Evolutionary conservation across 2,113 vertebrate genomes (phyloP).

Genomic region (Bostrychus sinensis): DNA sequence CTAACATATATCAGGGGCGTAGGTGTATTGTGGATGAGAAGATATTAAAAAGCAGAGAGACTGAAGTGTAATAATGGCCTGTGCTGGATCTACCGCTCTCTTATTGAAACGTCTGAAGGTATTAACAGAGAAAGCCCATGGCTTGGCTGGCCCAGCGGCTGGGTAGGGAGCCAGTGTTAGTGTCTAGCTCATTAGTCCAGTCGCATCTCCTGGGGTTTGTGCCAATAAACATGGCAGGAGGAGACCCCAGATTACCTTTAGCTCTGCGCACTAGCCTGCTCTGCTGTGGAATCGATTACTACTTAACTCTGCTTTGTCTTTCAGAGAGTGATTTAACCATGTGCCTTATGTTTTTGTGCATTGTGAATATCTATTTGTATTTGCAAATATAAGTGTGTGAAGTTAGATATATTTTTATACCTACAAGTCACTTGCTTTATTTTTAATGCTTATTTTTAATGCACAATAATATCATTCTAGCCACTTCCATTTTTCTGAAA

Average conservation of each 20-base stretch:
- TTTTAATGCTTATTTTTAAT: too few relatives aligned
- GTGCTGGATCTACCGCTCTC: constrained; percentile 60
- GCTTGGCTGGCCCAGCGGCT: constrained; percentile 60
- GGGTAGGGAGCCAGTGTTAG: constrained; percentile 77
- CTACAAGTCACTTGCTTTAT: too few relatives aligned
- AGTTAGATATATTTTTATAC: too few relatives aligned
- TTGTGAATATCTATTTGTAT: constrained; percentile 21
- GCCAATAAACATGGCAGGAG: constrained; percentile 80
- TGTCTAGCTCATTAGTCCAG: constrained; percentile 90
- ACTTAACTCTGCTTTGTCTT: constrained; percentile 51
- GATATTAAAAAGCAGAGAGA: constrained; percentile 78
- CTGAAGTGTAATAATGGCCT: constrained; percentile 76
- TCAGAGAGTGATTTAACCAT: constrained; percentile 40
- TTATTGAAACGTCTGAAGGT: constrained; percentile 80
- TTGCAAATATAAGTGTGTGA: constrained; percentile 6
- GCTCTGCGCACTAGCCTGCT: constrained; percentile 41
- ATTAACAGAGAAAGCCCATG: constrained; percentile 76
- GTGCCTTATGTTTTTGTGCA: constrained; percentile 14
- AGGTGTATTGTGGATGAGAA: constrained; percentile 59
- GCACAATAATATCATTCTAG: too few relatives aligned
- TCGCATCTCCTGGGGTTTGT: constrained; percentile 80
- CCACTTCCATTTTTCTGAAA: too few relatives aligned
- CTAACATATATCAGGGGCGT: constrained; percentile 52
- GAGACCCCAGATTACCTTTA: constrained; percentile 76
- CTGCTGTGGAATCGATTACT: constrained; percentile 66